Conservation (phyloP, 1,140 invertebrate genomes). For the Neuroterus valhalla region DNA sequence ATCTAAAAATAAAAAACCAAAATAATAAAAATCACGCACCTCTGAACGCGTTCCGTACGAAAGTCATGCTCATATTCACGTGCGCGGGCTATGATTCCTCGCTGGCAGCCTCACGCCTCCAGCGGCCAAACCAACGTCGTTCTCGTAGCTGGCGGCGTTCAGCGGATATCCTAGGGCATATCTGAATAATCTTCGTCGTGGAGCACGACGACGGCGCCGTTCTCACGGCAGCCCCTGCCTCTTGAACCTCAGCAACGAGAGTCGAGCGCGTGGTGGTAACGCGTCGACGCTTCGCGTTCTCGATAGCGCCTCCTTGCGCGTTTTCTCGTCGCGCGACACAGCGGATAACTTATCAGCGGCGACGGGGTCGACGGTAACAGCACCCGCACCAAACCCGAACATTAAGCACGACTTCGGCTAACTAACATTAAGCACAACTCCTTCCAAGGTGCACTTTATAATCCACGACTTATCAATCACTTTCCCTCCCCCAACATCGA, state of each 20-base stretch:
- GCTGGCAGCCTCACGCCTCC: background rate
- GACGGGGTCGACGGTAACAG: slow-evolving; percentile 4
- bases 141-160: background rate
- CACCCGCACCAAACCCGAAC: slow-evolving; percentile 18
- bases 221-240: slow-evolving; percentile 26
- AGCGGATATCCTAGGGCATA: slow-evolving; percentile 16
- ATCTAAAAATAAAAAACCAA: slow-evolving; percentile 38
- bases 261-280: slow-evolving; percentile 27
- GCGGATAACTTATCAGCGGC: slow-evolving; percentile 7
- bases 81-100: slow-evolving; percentile 35
- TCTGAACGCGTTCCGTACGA: slow-evolving; percentile 71
- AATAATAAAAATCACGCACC: slow-evolving; percentile 54
- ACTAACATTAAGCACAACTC: background rate
- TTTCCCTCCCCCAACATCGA: no score
- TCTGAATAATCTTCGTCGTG: slow-evolving; percentile 4
- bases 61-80: slow-evolving; percentile 75
- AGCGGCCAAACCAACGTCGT: background rate
- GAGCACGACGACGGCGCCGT: slow-evolving; percentile 12
- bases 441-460: background rate
- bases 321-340: slow-evolving; percentile 24
- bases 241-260: slow-evolving; percentile 30
- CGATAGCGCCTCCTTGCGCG: slow-evolving; percentile 18
- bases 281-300: slow-evolving; percentile 27
- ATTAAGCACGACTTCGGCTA: slow-evolving; percentile 10
- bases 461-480: no score